phyloP scores from a whole-genome alignment of 2,113 vertebrate species.

The Petrocephalus zakoni region DNA sequence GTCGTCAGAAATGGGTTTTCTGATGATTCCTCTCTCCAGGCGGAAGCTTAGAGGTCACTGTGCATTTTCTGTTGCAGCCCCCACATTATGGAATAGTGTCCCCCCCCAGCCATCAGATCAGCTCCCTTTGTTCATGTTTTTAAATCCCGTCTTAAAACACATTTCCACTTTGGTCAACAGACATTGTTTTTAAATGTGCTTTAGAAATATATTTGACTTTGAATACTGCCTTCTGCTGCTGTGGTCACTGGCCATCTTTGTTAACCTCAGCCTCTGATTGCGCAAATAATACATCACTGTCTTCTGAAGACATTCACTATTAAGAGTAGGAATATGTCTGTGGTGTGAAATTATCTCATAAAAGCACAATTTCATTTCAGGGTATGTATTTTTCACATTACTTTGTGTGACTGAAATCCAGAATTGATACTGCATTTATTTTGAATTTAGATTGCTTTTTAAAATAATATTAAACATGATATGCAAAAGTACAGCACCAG shows the following conservation, averaged over 20 bases:
- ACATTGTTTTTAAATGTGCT: background rate
- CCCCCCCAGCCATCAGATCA: background rate
- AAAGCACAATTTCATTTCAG: background rate
- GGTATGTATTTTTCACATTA: background rate
- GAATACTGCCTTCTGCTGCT: background rate
- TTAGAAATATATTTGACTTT: background rate
- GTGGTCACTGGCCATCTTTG: background rate
- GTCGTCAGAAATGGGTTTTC: background rate
- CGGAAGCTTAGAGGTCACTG: background rate
- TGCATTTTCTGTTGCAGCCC: background rate
- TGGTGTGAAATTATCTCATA: background rate
- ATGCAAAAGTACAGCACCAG: background rate
- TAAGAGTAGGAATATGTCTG: background rate
- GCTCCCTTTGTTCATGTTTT: background rate
- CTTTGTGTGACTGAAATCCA: background rate
- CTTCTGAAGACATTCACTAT: background rate
- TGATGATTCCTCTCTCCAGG: background rate
- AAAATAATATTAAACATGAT: background rate
- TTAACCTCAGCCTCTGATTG: background rate
- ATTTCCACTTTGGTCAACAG: background rate
- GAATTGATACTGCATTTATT: background rate
- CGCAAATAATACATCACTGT: background rate
- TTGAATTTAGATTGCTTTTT: background rate
- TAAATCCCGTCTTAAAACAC: background rate
- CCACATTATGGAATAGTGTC: background rate